Evolutionary conservation across 2,888 invertebrate genomes (phyloP).

Genomic region (Creontiades dilutus): DNA sequence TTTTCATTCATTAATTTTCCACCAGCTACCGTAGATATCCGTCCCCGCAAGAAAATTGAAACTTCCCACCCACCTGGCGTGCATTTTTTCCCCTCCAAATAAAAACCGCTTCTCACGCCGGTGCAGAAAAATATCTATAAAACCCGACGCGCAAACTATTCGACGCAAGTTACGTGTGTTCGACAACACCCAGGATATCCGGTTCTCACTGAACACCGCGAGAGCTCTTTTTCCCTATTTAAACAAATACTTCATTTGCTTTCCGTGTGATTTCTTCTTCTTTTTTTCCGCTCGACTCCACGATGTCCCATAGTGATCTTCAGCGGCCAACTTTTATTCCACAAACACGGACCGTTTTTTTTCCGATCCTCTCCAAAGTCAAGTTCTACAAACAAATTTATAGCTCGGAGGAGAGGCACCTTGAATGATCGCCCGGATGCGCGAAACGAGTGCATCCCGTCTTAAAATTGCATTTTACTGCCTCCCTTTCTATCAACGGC

Average conservation of each 20-base stretch:
- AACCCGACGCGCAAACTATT: background rate
- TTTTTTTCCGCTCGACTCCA: background rate
- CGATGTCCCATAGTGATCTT: conserved; percentile 8
- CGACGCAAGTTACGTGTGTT: background rate
- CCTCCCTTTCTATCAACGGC: conserved; percentile 30
- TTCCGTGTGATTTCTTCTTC: too few species aligned
- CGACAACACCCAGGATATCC: conserved; percentile 25
- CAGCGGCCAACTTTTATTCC: background rate
- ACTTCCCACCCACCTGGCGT: background rate
- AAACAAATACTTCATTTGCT: conserved; percentile 18
- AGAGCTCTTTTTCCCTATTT: background rate
- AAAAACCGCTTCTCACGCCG: background rate
- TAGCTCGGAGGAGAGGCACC: background rate
- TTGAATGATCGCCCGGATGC: conserved; percentile 18
- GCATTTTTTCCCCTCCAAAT: background rate
- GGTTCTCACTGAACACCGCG: background rate
- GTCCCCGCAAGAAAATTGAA: background rate
- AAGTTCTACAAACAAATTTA: conserved; percentile 32
- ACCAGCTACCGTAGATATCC: too few species aligned
- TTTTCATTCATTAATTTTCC: too few species aligned
- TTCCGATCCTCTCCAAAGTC: background rate
- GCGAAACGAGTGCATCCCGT: conserved; percentile 32
- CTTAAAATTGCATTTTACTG: conserved; percentile 15
- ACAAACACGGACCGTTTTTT: background rate
- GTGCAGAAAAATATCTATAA: background rate